Percentiles rank a stretch among this genome's conserved stretches.
Conservation (phyloP, 2,888 invertebrate genomes). For the Drosophila cognata region DNA sequence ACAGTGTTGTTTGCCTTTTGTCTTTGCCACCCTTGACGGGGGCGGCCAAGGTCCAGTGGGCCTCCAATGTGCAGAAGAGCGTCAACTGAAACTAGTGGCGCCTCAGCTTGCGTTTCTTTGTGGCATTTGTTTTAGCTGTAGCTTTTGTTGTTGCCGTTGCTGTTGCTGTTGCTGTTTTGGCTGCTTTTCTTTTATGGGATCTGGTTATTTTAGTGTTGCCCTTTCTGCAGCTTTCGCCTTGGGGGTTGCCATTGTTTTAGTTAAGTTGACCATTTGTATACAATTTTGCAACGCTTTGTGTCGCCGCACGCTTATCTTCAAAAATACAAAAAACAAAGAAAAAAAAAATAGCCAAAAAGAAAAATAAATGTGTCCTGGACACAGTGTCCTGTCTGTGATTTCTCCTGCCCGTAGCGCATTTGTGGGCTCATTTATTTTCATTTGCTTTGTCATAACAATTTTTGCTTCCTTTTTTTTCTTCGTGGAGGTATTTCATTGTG, state of each 20-base stretch:
- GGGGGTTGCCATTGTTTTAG: constrained; percentile 68
- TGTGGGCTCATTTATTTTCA: constrained; percentile 80
- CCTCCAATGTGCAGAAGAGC: not conserved
- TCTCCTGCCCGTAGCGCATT: constrained; percentile 54
- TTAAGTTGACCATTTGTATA: constrained; percentile 82
- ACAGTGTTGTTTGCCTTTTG: constrained; percentile 36
- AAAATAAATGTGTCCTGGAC: constrained; percentile 41
- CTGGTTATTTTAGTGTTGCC: constrained; percentile 60
- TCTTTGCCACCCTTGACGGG: constrained; percentile 23
- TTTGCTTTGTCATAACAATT: constrained; percentile 78
- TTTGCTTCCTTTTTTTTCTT: constrained; percentile 39
- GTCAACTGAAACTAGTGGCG: constrained; percentile 42
- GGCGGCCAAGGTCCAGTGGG: constrained; percentile 23
- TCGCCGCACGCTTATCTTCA: constrained; percentile 70
- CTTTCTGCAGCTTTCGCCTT: constrained; percentile 30
- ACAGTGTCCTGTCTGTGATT: constrained; percentile 38
- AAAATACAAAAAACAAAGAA: constrained; percentile 8
- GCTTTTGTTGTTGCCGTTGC: constrained; percentile 22
- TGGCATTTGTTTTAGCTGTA: constrained; percentile 31
- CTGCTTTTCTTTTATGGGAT: constrained; percentile 58
- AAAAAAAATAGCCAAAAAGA: not conserved
- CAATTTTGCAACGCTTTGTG: constrained; percentile 66
- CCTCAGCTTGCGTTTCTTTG: constrained; percentile 39
- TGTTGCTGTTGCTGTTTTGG: constrained; percentile 26
- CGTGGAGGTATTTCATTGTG: constrained; percentile 29